Evolutionary conservation across 2,113 vertebrate genomes (phyloP), one percentile per base, ranked within the genome.

Genomic region (Apus apus): DNA sequence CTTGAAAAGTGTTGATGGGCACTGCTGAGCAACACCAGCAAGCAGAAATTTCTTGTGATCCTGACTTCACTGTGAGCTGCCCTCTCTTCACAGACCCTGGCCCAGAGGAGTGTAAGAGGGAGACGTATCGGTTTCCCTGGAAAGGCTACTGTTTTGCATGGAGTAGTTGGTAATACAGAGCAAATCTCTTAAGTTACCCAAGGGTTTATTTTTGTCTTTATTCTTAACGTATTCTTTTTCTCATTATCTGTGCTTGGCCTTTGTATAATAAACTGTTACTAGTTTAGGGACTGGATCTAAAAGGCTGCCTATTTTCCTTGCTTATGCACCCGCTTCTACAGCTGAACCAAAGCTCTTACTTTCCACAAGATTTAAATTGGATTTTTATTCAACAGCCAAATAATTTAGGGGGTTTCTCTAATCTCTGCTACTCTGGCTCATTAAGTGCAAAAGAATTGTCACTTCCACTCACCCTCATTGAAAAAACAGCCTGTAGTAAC

Each of bases 321-420:
- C 79, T 81, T 92, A 21, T 68, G 45, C 57, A 68, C 50, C 76
- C 89, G 57, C 72, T 96, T 94, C 93, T 92, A 46, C 83, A 81
- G 71, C 60, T 76, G 81, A 93, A 95, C 43, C 57, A 92, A 89
- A 91, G 83, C 77, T 95, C 72, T 46, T 92, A 60, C 76, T 94
- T 92, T 94, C 73, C 70, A 81, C 70, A 51, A 81, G 79, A 85
- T 74, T 96, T 94, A 96, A 96, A 96, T 96, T 93, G 92, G 90
- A 85, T 96, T 96, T 96, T 96, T 96, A 95, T 96, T 95, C 90
- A 92, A 53, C 66, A 94, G 76, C 48, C 90, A 95, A 94, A 93
- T 96, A 96, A 88, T 96, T 93, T 90, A 92, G 88, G 93, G 14
- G 14, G 45, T 94, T 95, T 95, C 80, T 94, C 87, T 96, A 93